phyloP scores from a whole-genome alignment of 2,888 invertebrate genomes.

The Caenorhabditis drosophilae region DNA sequence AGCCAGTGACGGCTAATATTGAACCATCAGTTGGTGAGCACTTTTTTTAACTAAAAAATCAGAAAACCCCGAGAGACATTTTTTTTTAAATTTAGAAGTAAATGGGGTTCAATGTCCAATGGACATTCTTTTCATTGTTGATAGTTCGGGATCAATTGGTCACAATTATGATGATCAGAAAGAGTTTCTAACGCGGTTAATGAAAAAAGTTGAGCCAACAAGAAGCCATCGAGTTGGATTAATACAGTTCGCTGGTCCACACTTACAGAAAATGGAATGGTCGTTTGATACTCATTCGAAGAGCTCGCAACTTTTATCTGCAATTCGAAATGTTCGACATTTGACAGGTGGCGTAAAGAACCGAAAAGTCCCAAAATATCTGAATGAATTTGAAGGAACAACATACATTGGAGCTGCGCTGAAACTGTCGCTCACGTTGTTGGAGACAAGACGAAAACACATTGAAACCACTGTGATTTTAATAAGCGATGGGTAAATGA shows the following conservation, averaged over 20 bases:
- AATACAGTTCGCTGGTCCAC: conserved; percentile 65
- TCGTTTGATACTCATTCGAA: conserved; percentile 44
- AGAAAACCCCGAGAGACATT: too few species aligned
- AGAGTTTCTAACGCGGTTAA: conserved; percentile 43
- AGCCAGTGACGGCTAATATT: conserved; percentile 12
- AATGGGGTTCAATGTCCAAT: conserved; percentile 50
- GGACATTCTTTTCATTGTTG: conserved; percentile 64
- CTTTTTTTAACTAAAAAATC: too few species aligned
- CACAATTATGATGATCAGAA: conserved; percentile 60
- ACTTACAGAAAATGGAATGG: conserved; percentile 67
- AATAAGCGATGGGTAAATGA: conserved; percentile 64
- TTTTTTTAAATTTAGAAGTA: conserved; percentile 3
- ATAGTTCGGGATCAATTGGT: conserved; percentile 65
- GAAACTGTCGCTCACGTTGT: conserved; percentile 48
- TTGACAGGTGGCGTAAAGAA: conserved; percentile 51
- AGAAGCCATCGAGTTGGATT: conserved; percentile 60
- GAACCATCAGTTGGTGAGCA: conserved; percentile 18
- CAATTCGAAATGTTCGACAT: conserved; percentile 54
- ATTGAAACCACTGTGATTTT: conserved; percentile 61
- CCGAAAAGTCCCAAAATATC: neutral
- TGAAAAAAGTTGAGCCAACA: conserved; percentile 45
- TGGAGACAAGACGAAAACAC: conserved; percentile 55
- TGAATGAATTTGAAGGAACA: conserved; percentile 52
- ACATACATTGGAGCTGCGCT: conserved; percentile 67
- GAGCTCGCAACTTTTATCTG: conserved; percentile 56